phyloP scores from a whole-genome alignment of 35 echinoderm and acorn worm genomes.

The Eucidaris tribuloides region DNA sequence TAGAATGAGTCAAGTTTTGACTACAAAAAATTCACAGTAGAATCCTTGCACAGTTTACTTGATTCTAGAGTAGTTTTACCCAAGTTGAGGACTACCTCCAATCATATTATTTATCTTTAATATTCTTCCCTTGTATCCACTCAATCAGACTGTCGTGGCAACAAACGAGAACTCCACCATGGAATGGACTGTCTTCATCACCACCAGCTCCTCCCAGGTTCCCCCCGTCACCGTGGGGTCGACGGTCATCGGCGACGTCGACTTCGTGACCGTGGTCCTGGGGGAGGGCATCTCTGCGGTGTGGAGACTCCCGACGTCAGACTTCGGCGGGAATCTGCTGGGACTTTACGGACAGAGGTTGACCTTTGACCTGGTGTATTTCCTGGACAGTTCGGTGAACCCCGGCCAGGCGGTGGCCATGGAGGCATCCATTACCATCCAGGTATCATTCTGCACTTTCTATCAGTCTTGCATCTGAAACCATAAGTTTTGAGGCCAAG shows the following conservation, averaged over 20 bases:
- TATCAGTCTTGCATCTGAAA: no score
- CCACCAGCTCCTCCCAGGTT: neutral
- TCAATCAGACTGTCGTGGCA: no score
- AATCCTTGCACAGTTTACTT: no score
- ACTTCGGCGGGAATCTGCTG: constrained; percentile 53
- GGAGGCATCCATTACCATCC: constrained; percentile 30
- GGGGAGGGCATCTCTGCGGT: neutral
- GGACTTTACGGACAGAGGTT: constrained; percentile 35
- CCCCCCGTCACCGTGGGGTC: neutral
- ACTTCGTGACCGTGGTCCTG: constrained; percentile 9
- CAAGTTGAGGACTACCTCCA: no score
- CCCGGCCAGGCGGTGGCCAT: neutral
- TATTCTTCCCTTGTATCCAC: no score
- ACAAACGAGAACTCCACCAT: no score
- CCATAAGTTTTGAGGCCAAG: no score
- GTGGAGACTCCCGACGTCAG: constrained; percentile 37
- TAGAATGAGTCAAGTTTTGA: no score
- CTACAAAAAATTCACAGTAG: no score
- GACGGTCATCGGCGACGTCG: neutral
- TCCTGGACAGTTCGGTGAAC: neutral
- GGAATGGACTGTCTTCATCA: constrained; percentile 20
- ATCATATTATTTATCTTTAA: no score
- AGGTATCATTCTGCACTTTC: no score
- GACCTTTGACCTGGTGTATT: constrained; percentile 39
- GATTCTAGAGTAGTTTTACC: no score